A percentile compares a stretch with the other conserved stretches of the same genome.
phyloP scores from a whole-genome alignment of 1,140 invertebrate species.

The Dufourea novaeangliae region DNA sequence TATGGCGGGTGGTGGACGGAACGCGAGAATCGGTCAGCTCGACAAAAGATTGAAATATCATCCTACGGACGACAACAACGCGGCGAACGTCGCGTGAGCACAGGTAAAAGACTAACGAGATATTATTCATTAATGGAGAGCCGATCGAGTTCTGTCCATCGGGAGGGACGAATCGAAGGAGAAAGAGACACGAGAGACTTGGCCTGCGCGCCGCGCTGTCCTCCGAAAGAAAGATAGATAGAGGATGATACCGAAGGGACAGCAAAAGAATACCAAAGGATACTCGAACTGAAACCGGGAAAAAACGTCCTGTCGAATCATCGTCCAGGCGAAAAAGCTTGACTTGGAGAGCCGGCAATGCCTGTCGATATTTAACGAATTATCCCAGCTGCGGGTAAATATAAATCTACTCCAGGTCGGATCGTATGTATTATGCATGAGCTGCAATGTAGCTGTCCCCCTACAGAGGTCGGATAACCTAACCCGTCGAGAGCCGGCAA shows the following conservation, averaged over 20 bases:
- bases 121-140: slow-evolving; percentile 12
- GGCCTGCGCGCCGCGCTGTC: too few species aligned
- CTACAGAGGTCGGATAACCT: slow-evolving; percentile 66
- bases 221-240: not conserved
- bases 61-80: not conserved
- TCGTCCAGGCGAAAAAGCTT: slow-evolving; percentile 44
- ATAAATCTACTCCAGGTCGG: slow-evolving; percentile 70
- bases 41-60: not conserved
- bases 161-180: not conserved
- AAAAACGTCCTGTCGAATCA: slow-evolving; percentile 48
- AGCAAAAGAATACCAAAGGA: not conserved
- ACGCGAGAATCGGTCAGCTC: not conserved
- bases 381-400: slow-evolving; percentile 66
- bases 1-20: too few species aligned
- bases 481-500: slow-evolving; percentile 58
- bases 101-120: slow-evolving; percentile 7
- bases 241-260: not conserved
- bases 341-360: slow-evolving; percentile 37
- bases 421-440: slow-evolving; percentile 69
- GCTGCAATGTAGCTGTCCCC: slow-evolving; percentile 68
- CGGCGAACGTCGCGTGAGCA: not conserved
- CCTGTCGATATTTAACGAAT: slow-evolving; percentile 70
- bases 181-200: too few species aligned
- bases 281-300: not conserved
- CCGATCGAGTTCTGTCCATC: not conserved